These are phyloP conservation scores for Syncerus caffer DNA, from an alignment of 2,797 vertebrate species.

Conservation along the genomic window DNA sequence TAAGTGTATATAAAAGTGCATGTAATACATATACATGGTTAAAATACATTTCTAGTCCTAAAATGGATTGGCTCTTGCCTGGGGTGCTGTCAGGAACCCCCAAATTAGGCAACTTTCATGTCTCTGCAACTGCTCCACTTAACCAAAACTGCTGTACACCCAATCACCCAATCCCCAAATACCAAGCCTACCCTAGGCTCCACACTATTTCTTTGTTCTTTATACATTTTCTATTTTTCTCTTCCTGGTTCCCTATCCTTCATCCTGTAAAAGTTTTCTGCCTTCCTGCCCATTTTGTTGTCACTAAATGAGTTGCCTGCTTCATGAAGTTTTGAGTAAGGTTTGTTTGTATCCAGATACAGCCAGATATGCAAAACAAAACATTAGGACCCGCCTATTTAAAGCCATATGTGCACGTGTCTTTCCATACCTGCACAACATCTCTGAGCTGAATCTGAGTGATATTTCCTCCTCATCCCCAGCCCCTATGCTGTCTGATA, in stretches of 20 bases:
- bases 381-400: background rate
- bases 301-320: background rate
- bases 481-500: constrained; percentile 89
- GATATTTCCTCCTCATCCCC: constrained; percentile 75
- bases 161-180: background rate
- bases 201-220: background rate
- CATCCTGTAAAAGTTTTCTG: background rate
- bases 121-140: background rate
- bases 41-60: background rate
- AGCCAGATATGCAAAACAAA: background rate
- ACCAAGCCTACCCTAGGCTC: background rate
- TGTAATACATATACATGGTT: background rate
- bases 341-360: background rate
- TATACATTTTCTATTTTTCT: background rate
- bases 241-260: background rate
- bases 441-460: constrained; percentile 83
- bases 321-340: background rate
- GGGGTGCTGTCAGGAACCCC: background rate
- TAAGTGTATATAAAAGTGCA: background rate
- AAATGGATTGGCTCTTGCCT: background rate
- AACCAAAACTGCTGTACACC: background rate
- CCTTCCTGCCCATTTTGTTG: background rate
- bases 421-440: constrained; percentile 89
- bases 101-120: background rate
- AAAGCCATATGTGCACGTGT: constrained; percentile 85